These are phyloP conservation scores for Picus viridis DNA, from an alignment of 2,797 vertebrate genomes.

Conservation along the genomic window DNA sequence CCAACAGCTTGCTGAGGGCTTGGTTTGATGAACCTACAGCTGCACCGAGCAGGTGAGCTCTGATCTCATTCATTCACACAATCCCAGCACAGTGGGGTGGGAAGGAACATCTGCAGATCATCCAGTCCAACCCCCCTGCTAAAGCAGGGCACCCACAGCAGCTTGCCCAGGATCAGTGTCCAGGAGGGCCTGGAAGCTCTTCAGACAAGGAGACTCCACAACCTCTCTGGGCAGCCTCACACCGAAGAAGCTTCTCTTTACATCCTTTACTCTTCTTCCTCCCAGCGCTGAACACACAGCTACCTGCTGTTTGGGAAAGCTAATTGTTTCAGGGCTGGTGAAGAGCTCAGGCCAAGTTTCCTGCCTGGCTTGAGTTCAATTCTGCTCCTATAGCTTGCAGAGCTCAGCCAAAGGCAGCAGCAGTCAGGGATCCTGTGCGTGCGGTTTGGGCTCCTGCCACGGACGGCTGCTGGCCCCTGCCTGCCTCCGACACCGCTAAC, in stretches of 20 bases:
- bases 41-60: neutral
- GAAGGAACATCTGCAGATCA: too few species aligned
- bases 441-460: neutral
- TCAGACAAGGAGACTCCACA: too few species aligned
- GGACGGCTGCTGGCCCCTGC: neutral
- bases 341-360: neutral
- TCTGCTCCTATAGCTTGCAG: slow-evolving; percentile 12
- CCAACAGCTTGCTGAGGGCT: neutral
- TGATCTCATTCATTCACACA: too few species aligned
- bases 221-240: too few species aligned
- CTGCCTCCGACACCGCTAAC: neutral
- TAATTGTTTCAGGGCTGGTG: neutral
- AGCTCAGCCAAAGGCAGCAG: neutral
- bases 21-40: neutral
- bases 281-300: neutral
- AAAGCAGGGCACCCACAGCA: too few species aligned
- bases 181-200: too few species aligned
- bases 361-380: neutral
- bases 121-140: too few species aligned
- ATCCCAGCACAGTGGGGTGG: too few species aligned
- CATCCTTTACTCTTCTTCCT: neutral
- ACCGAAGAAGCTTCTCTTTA: too few species aligned
- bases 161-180: too few species aligned
- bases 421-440: neutral
- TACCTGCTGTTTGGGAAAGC: neutral